phyloP scores from a whole-genome alignment of 2,888 invertebrate species.

The Hydrotaea cyrtoneurina region DNA sequence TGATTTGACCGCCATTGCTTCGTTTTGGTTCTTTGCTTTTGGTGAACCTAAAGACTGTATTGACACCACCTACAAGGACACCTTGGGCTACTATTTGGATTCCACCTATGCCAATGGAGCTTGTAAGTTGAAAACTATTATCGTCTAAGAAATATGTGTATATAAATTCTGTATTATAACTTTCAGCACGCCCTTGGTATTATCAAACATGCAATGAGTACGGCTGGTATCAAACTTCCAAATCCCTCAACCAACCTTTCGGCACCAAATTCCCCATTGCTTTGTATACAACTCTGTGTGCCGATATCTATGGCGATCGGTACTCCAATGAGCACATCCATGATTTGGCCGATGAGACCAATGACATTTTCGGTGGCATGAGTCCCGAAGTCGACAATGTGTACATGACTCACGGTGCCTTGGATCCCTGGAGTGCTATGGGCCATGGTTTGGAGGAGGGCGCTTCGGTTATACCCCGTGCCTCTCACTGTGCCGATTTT shows the following conservation, averaged over 20 bases:
- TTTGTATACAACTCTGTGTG: conserved; percentile 74
- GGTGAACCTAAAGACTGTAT: conserved; percentile 68
- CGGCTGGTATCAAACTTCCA: conserved; percentile 91
- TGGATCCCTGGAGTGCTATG: conserved; percentile 83
- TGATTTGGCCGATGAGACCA: conserved; percentile 77
- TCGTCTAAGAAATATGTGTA: no score
- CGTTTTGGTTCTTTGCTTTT: conserved; percentile 69
- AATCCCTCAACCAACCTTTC: conserved; percentile 83
- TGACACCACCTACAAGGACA: conserved; percentile 72
- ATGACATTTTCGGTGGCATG: conserved; percentile 81
- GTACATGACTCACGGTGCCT: conserved; percentile 82
- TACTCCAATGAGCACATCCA: conserved; percentile 71
- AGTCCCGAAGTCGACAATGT: conserved; percentile 81
- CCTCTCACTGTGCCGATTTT: conserved; percentile 77
- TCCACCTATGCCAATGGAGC: conserved; percentile 66
- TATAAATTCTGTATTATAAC: conserved; percentile 17
- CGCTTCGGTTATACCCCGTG: conserved; percentile 75
- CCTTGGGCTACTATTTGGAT: conserved; percentile 69
- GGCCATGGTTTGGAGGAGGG: conserved; percentile 78
- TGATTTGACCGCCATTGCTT: conserved; percentile 74
- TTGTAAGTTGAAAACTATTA: conserved; percentile 69
- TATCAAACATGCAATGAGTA: conserved; percentile 94
- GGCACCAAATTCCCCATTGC: conserved; percentile 76
- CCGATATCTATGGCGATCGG: conserved; percentile 73
- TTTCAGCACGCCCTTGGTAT: conserved; percentile 87